phyloP scores from a whole-genome alignment of 2,888 invertebrate species.

The Laothoe populi region DNA sequence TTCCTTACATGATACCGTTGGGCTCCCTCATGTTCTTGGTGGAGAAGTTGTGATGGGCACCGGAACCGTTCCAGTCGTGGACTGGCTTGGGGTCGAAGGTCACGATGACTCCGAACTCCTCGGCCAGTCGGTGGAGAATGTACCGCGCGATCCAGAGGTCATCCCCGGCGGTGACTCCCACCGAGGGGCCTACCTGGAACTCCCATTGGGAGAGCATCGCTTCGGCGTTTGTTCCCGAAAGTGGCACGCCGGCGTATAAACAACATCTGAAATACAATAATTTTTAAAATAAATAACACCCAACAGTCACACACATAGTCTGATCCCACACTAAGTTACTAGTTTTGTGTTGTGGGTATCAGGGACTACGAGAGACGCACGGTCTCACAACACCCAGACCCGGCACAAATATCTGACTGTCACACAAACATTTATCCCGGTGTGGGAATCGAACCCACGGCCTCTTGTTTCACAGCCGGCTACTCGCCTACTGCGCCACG shows the following conservation, averaged over 20 bases:
- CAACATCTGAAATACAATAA: constrained; percentile 85
- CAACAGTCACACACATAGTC: no score
- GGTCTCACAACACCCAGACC: no score
- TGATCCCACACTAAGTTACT: no score
- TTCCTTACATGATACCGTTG: constrained; percentile 93
- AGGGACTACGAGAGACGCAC: no score
- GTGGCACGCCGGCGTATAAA: constrained; percentile 96
- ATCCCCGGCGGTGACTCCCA: constrained; percentile 92
- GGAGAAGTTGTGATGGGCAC: constrained; percentile 98
- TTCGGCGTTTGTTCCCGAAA: constrained; percentile 98
- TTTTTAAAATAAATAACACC: no score
- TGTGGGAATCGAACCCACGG: no score
- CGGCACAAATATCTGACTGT: no score
- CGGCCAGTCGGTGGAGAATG: constrained; percentile 94
- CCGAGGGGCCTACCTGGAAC: constrained; percentile 96
- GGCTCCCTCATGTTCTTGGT: constrained; percentile 96
- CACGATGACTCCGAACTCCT: constrained; percentile 94
- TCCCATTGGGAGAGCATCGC: constrained; percentile 99
- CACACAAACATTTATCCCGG: no score
- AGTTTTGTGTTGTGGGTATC: no score
- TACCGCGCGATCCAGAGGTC: constrained; percentile 95
- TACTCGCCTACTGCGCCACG: no score
- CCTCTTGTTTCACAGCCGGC: no score
- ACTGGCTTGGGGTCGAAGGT: constrained; percentile 84
- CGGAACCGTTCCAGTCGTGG: constrained; percentile 97